Evolutionary conservation across 2,113 vertebrate species (phyloP).

Genomic region (Indicator maculatus): DNA sequence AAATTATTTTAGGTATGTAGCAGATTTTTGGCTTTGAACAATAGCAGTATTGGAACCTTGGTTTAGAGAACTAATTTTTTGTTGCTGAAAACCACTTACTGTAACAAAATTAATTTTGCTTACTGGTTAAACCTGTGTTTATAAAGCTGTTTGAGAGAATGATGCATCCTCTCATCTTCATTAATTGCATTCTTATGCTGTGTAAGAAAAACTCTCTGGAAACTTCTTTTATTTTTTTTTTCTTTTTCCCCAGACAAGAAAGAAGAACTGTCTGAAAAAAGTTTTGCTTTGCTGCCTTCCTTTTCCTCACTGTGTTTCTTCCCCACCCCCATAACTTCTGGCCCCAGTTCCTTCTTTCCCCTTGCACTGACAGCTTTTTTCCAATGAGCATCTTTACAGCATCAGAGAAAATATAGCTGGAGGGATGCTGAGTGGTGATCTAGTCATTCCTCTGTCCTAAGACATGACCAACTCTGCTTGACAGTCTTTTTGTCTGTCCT

Average conservation of each 20-base stretch:
- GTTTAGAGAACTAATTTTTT: neutral
- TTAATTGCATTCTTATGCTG: neutral
- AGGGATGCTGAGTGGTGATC: neutral
- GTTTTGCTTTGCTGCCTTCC: neutral
- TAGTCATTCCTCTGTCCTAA: neutral
- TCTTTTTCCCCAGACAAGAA: neutral
- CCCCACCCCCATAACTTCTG: neutral
- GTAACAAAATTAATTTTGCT: neutral
- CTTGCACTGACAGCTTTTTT: constrained; percentile 10
- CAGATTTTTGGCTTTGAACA: neutral
- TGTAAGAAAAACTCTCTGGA: neutral
- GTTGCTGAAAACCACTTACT: neutral
- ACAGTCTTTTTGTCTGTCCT: neutral
- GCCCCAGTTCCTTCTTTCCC: neutral
- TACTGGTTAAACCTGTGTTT: neutral
- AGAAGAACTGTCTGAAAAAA: neutral
- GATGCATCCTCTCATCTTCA: neutral
- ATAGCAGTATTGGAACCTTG: neutral
- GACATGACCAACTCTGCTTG: neutral
- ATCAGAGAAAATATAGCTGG: neutral
- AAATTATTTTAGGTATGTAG: neutral
- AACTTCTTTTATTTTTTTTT: neutral
- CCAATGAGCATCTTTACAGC: neutral
- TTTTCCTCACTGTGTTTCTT: neutral
- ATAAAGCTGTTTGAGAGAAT: neutral